Evolutionary conservation across 2,888 invertebrate genomes (phyloP), one percentile per base, ranked within the genome.

Genomic region (Ophioninae sp.): DNA sequence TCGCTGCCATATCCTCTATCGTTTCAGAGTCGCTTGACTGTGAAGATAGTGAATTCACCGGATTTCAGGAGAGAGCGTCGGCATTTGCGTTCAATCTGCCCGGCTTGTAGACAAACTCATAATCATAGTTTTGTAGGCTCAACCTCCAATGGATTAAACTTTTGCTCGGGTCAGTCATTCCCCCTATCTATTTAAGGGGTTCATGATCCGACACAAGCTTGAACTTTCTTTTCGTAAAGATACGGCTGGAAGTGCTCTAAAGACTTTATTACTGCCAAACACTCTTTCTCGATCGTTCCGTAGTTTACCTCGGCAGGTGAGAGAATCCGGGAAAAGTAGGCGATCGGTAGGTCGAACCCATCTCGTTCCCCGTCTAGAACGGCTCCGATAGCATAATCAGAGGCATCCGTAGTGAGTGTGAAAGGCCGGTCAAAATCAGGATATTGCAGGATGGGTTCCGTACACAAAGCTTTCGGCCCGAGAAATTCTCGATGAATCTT

Each of bases 361-460:
- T 67, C 44, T n/a, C 20, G n/a, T 1, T 67, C 44, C 10, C 44
- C 41, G 9, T 9, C 41, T 10, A 44, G 20, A 2, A 67, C 85
- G 3, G 86, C 83, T 6, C 90, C 90, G 6, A 92, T 76, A 0
- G 88, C 89, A 13, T 64, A 30, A 63, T 91, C 88, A n/a, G 87
- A 89, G 0, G 91, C 92, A 81, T 92, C 92, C 6, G 91, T 91
- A n/a, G 88, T 89, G 64, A 89, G 81, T 75, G 80, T 88, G 79
- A 88, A 91, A 56, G 78, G 71, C 85, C 87, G 81, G 10, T 56
- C 68, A 77, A 91, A 91, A 82, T 91, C 88, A 8, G 90, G 90
- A 73, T 90, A 90, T 85, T 88, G 56, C 0, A 82, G 56, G 9
- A 82, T 68, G 6, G 80, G 80, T 23, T 79, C 76, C 9, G 17